These are phyloP conservation scores for Bucco capensis DNA, from an alignment of 2,113 vertebrate genomes.

Conservation along the genomic window DNA sequence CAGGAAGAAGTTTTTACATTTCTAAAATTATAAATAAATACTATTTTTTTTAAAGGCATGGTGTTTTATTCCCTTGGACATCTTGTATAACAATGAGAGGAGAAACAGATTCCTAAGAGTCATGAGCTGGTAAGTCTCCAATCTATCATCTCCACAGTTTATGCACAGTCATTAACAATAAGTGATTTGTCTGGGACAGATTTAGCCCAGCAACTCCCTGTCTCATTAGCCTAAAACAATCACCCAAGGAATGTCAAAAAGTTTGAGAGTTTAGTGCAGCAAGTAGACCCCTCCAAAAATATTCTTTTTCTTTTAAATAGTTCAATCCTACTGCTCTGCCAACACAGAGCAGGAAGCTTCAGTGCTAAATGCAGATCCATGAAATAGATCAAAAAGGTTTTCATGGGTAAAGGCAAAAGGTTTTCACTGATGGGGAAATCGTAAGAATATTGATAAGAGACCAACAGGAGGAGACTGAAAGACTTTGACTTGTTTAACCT, in stretches of 20 bases:
- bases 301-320: background rate
- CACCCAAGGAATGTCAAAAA: background rate
- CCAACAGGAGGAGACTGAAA: background rate
- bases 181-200: slow-evolving; percentile 27
- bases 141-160: background rate
- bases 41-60: background rate
- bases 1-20: slow-evolving; percentile 9
- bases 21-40: slow-evolving; percentile 27
- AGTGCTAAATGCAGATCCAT: background rate
- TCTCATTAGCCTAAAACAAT: background rate
- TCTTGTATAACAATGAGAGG: background rate
- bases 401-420: background rate
- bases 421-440: background rate
- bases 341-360: background rate
- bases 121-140: slow-evolving; percentile 14
- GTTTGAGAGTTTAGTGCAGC: background rate
- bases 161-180: slow-evolving; percentile 45
- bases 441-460: background rate
- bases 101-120: slow-evolving; percentile 31
- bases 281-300: background rate
- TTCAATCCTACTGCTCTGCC: background rate
- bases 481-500: background rate
- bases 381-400: background rate
- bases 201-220: slow-evolving; percentile 19
- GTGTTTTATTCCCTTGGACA: background rate